Conservation (phyloP, 2,113 vertebrate species). For the Actenoides lindsayi region DNA sequence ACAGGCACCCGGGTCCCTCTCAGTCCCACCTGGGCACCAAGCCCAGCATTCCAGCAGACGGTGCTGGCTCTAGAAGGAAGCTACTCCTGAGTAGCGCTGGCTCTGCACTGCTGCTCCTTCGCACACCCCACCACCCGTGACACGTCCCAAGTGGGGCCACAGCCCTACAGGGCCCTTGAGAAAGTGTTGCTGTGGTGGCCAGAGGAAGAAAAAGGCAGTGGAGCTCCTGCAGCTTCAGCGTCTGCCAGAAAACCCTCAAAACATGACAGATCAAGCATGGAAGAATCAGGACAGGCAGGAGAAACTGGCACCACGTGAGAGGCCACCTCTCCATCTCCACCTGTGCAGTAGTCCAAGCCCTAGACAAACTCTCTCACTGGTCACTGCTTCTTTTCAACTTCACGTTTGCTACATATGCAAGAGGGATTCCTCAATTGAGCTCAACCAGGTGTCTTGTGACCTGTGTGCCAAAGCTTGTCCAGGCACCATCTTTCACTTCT, state of each 20-base stretch:
- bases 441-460: neutral
- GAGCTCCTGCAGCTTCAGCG: neutral
- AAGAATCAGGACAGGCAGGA: neutral
- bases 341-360: neutral
- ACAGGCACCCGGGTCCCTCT: neutral
- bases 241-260: neutral
- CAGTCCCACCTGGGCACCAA: neutral
- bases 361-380: neutral
- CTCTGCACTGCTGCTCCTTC: neutral
- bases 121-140: neutral
- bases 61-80: neutral
- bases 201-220: accelerated
- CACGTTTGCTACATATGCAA: neutral
- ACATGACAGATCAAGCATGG: neutral
- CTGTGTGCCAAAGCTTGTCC: neutral
- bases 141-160: neutral
- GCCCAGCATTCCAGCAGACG: neutral
- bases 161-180: neutral
- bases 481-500: neutral
- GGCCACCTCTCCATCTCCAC: neutral
- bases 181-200: neutral
- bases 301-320: neutral
- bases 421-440: neutral
- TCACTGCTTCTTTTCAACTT: neutral
- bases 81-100: neutral